Conservation (phyloP, 2,888 invertebrate species). For the Criorhina ranunculi region DNA sequence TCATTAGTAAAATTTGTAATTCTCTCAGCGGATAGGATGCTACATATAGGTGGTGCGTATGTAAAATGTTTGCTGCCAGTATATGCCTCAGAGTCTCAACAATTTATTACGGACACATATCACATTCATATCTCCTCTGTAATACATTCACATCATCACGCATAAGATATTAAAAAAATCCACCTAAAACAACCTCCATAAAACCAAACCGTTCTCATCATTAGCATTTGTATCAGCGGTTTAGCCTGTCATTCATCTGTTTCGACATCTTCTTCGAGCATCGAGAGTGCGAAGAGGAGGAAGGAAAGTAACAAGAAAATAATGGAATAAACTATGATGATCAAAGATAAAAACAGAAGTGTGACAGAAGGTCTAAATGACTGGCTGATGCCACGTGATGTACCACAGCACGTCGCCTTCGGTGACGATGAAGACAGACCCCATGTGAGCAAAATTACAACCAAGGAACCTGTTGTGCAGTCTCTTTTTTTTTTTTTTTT, state of each 20-base stretch:
- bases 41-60: no score
- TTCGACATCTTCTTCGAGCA: conserved; percentile 64
- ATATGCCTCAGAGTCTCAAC: no score
- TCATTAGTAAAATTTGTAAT: no score
- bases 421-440: conserved; percentile 47
- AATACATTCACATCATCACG: conserved; percentile 26
- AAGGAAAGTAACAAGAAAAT: conserved; percentile 12
- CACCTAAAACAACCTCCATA: conserved; percentile 8
- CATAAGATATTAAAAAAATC: conserved; percentile 12
- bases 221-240: conserved; percentile 70
- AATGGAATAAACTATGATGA: conserved; percentile 62
- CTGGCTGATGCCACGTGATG: conserved; percentile 53
- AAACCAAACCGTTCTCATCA: conserved; percentile 59
- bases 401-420: conserved; percentile 39
- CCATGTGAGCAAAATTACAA: conserved; percentile 63
- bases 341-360: conserved; percentile 73
- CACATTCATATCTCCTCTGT: conserved; percentile 6
- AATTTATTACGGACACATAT: not conserved
- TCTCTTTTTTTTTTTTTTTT: not conserved
- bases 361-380: conserved; percentile 72
- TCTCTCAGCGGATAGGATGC: no score
- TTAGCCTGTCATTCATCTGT: conserved; percentile 68
- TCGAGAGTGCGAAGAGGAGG: conserved; percentile 27
- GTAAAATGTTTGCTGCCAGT: no score
- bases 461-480: conserved; percentile 59